Percentiles rank a stretch among this genome's conserved stretches.
These are phyloP conservation scores for Halcyon smyrnensis DNA, from an alignment of 2,797 vertebrate genomes.

Conservation along the genomic window DNA sequence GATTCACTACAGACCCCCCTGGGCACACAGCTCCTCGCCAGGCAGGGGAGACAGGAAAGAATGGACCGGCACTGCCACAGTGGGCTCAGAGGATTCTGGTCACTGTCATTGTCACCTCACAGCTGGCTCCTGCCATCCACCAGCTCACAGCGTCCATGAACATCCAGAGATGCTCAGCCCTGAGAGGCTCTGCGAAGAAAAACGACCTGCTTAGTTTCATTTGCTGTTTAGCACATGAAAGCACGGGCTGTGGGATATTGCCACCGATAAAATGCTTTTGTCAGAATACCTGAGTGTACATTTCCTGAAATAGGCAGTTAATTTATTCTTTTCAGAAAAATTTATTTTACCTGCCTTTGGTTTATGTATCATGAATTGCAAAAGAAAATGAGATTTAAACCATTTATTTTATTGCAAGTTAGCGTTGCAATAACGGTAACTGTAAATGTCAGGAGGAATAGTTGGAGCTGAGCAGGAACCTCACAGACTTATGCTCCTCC, in stretches of 20 bases:
- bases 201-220: accelerated
- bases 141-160: accelerated
- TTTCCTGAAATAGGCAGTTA: neutral
- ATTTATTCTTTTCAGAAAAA: conserved; percentile 11
- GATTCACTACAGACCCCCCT: accelerated
- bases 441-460: neutral
- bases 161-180: neutral
- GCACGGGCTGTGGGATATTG: neutral
- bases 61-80: accelerated
- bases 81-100: no score
- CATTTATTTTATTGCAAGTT: neutral
- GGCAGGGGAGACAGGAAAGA: neutral
- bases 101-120: accelerated
- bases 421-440: neutral
- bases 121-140: neutral
- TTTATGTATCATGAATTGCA: neutral
- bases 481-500: neutral
- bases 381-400: neutral
- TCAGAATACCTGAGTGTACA: neutral
- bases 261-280: neutral
- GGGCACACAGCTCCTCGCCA: neutral
- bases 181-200: accelerated
- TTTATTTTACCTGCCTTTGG: neutral
- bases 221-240: neutral
- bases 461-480: neutral